Conservation (phyloP, 2,113 vertebrate genomes). For the Pseudolaguvia tuberculata region DNA sequence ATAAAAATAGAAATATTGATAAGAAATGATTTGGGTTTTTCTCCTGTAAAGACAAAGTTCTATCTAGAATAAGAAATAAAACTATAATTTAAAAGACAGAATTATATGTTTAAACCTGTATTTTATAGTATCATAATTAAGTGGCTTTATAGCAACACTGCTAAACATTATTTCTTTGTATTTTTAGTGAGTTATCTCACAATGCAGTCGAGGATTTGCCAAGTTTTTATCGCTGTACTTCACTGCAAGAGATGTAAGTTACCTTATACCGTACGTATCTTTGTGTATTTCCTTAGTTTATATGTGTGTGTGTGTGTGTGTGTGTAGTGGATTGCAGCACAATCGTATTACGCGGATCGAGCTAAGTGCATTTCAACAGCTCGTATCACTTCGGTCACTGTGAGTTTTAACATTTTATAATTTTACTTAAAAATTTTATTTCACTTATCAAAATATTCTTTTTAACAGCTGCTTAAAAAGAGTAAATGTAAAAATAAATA, state of each 20-base stretch:
- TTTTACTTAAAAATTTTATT: neutral
- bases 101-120: no score
- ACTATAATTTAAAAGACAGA: no score
- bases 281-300: neutral
- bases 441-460: no score
- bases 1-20: no score
- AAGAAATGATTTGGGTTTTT: no score
- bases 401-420: slow-evolving; percentile 63
- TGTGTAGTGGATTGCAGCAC: slow-evolving; percentile 83
- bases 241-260: slow-evolving; percentile 90
- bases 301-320: slow-evolving; percentile 45
- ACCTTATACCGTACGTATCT: neutral
- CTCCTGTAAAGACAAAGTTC: no score
- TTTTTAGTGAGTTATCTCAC: slow-evolving; percentile 83
- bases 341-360: slow-evolving; percentile 82
- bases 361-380: slow-evolving; percentile 83
- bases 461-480: no score
- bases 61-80: no score
- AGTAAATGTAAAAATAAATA: neutral
- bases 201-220: slow-evolving; percentile 86
- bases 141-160: neutral
- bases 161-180: slow-evolving; percentile 41
- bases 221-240: slow-evolving; percentile 82
- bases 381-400: slow-evolving; percentile 78
- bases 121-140: neutral